A percentile compares a stretch with the other conserved stretches of the same genome.
Evolutionary conservation across 2,113 vertebrate species (phyloP).

Genomic region (Parus major): DNA sequence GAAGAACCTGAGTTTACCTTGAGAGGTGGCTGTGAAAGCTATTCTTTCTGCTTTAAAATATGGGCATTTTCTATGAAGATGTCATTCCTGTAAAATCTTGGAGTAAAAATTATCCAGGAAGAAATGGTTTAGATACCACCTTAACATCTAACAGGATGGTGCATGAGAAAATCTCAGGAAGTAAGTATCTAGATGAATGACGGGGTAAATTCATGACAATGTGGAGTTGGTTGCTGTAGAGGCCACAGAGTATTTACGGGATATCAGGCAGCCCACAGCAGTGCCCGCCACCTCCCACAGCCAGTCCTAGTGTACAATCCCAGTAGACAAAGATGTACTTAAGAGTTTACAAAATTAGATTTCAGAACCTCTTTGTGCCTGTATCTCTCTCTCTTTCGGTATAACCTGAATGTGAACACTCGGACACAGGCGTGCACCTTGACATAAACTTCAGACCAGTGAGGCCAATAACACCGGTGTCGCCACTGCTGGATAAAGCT

Average conservation of each 20-base stretch:
- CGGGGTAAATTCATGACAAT: neutral
- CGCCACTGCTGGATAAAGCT: fast-evolving
- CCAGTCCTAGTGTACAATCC: neutral
- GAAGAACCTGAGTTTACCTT: neutral
- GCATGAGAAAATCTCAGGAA: neutral
- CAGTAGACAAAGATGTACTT: neutral
- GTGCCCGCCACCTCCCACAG: neutral
- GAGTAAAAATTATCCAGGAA: neutral
- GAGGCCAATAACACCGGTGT: fast-evolving
- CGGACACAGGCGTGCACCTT: fast-evolving
- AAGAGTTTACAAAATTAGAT: neutral
- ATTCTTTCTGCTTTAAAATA: neutral
- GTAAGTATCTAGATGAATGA: neutral
- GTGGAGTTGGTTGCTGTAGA: neutral
- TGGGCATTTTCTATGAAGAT: neutral
- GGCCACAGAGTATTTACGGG: neutral
- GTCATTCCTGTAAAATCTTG: neutral
- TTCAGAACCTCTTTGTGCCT: neutral
- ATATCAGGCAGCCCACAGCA: neutral
- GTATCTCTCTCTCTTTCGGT: fast-evolving
- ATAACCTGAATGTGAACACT: neutral
- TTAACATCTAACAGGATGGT: neutral
- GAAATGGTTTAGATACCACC: neutral
- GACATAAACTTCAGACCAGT: neutral
- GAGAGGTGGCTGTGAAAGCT: neutral